Evolutionary conservation across 2,888 invertebrate genomes (phyloP), one percentile per base, ranked within the genome.

Genomic region (Synanthedon formicaeformis): DNA sequence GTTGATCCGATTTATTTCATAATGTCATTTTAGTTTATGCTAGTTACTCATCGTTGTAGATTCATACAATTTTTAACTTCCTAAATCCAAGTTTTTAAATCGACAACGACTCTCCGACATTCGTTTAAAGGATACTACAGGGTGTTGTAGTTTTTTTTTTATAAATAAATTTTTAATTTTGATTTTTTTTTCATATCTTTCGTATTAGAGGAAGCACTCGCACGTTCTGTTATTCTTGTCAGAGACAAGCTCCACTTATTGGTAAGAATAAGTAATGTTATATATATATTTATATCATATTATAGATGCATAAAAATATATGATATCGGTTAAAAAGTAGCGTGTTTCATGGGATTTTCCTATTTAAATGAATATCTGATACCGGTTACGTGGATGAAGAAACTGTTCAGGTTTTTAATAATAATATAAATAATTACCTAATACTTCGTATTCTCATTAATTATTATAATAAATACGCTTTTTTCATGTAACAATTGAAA

Each of bases 141-240:
- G 78, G 78, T 78, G 67, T 66, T 53, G 66, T 73, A 73, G 66
- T 56, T 60, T 58, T 45, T 45, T n/a, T n/a, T 45, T 13, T 14
- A 34, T 34, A 10, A 34, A 34, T 34, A 34, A 27, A 27, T 8
- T n/a, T 6, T n/a, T 45, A 3, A 45, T 45, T 45, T 45, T 12
- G n/a, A 45, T 45, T 45, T 45, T 13, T 16, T n/a, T 3, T 5
- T 18, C 49, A 18, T 16, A 55, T 55, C 8, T 27, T 34, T 34
- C 34, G 57, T 66, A 67, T 67, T 70, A 60, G 62, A 73, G 69
- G 77, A 73, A 75, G 73, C 69, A 67, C 59, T 65, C 62, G 54
- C 16, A 14, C 13, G 11, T 16, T 14, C 18, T 49, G 49, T 49
- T 71, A 65, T 65, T 53, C 62, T 67, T 67, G 65, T 69, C 64